These are phyloP conservation scores for Eupithecia insigniata DNA, from an alignment of 2,888 invertebrate species.

Conservation along the genomic window DNA sequence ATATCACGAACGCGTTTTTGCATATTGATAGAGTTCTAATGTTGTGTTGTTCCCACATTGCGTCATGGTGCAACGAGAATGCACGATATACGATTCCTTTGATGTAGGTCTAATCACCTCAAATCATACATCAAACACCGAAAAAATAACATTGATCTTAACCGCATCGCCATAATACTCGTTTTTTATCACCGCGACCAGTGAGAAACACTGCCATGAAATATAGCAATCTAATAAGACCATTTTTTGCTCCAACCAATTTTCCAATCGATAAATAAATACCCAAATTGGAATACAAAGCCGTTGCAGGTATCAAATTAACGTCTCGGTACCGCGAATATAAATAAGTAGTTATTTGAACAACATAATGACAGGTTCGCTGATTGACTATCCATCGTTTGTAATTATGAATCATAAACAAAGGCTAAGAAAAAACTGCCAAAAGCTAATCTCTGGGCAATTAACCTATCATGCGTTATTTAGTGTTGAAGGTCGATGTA, in stretches of 20 bases:
- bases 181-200: constrained; percentile 54
- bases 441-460: constrained; percentile 80
- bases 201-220: constrained; percentile 65
- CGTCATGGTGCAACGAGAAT: constrained; percentile 53
- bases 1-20: constrained; percentile 50
- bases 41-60: constrained; percentile 41
- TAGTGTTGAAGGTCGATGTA: constrained; percentile 76
- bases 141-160: constrained; percentile 76
- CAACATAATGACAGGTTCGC: constrained; percentile 79
- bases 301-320: constrained; percentile 66
- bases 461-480: constrained; percentile 80
- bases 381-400: constrained; percentile 76
- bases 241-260: constrained; percentile 61
- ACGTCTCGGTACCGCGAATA: constrained; percentile 62
- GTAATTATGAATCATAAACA: constrained; percentile 82
- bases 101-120: constrained; percentile 73
- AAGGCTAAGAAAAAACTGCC: constrained; percentile 76
- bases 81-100: constrained; percentile 68
- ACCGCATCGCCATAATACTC: constrained; percentile 64
- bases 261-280: constrained; percentile 72
- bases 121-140: constrained; percentile 68
- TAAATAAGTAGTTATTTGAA: constrained; percentile 80
- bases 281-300: constrained; percentile 56
- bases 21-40: constrained; percentile 46
- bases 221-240: constrained; percentile 62